Evolutionary conservation across 64 coral and sea anemone genomes (phyloP), one percentile per base, ranked within the genome.

Genomic region (Dendrophyllia cribrosa): DNA sequence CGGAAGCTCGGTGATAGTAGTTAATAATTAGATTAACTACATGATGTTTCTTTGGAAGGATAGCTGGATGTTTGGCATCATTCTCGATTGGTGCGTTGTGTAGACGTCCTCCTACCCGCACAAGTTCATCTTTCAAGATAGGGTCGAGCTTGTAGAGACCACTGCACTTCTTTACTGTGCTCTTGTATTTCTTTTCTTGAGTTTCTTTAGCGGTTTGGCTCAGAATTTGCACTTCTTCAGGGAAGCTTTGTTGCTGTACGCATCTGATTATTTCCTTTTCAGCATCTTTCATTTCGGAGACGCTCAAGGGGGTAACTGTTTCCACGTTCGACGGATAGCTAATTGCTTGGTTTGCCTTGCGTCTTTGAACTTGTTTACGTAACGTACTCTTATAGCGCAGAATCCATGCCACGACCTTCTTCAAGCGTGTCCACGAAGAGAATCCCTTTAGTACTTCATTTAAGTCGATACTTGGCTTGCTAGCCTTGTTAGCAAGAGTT

Each of bases 311-410:
- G 0, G 24, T 50, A 17, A 92, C 65, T 9, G 12, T 34, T 5
- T n/a, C 48, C 7, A 20, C 21, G 11, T 50, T 14, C 0, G 48
- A 12, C 16, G 84, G 68, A 61, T 43, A 75, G 51, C 6, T 17
- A 15, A 77, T 64, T 4, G 17, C 4, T 46, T 61, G 62, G 16
- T 87, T 74, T 20, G 21, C 70, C 7, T 89, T 94, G 70, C 44
- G 76, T 8, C 15, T 7, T 26, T 83, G 23, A 45, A 16, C 43
- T 63, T 50, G 74, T 22, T 48, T 63, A 15, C 19, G 76, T 43
- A 94, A 20, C 20, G 59, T 83, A 6, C 63, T 43, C 45, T 94
- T 94, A 86, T 94, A 93, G 22, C 85, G 85, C 45, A 93, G 78
- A 4, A 82, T 51, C 84, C 84, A 93, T 6, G 85, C 84, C 49